A percentile compares a stretch with the other conserved stretches of the same genome.
These are phyloP conservation scores for Semnornis frantzii DNA, from an alignment of 2,113 vertebrate species.

Conservation along the genomic window DNA sequence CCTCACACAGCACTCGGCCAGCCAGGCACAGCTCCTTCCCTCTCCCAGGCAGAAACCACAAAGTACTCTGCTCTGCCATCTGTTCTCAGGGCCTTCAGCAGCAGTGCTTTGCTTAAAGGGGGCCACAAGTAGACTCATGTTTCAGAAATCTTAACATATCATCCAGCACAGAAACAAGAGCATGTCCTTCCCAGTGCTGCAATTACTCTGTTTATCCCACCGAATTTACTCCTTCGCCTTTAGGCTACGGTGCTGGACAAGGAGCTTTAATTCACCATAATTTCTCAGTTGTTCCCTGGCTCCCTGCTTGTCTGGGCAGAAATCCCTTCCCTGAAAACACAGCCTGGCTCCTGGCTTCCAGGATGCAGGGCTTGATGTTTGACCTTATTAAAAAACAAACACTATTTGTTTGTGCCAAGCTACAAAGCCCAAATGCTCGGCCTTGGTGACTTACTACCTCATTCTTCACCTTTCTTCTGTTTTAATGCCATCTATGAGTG, in stretches of 20 bases:
- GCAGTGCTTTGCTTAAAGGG: background rate
- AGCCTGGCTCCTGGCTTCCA: background rate
- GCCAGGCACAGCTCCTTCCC: background rate
- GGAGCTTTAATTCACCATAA: background rate
- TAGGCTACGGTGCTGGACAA: background rate
- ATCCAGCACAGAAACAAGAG: background rate
- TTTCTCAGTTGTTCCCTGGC: background rate
- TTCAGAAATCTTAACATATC: background rate
- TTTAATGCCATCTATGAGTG: background rate
- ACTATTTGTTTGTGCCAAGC: background rate
- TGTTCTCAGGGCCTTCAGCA: background rate
- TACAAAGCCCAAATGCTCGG: background rate
- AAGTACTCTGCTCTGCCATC: accelerated
- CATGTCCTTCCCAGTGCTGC: background rate
- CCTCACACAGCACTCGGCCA: accelerated
- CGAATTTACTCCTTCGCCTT: background rate
- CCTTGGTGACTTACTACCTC: background rate
- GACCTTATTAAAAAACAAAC: background rate
- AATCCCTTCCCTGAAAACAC: background rate
- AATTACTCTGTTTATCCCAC: background rate
- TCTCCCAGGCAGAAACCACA: accelerated
- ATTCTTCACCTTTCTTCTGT: background rate
- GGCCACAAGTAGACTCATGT: background rate
- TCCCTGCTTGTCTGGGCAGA: background rate
- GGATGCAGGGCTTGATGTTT: background rate